These are phyloP conservation scores for Halcyon smyrnensis DNA, from an alignment of 2,797 vertebrate genomes.

Conservation along the genomic window DNA sequence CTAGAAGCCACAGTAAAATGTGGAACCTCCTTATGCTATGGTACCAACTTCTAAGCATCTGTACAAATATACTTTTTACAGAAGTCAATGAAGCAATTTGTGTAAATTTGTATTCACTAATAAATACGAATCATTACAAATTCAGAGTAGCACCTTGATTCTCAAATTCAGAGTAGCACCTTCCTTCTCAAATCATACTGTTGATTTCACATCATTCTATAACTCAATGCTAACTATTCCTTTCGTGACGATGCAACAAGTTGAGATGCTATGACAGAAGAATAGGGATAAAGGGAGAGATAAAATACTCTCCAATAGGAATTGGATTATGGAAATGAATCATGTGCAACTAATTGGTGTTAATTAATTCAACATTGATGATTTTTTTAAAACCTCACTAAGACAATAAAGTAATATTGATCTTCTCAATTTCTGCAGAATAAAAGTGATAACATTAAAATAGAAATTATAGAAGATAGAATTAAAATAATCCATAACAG, in stretches of 20 bases:
- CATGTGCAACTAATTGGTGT: not conserved
- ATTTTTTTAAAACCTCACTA: not conserved
- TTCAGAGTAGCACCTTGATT: not conserved
- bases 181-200: not conserved
- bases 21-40: not conserved
- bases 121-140: not conserved
- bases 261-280: not conserved
- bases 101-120: not conserved
- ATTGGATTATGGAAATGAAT: not conserved
- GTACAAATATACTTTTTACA: not conserved
- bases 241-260: not conserved
- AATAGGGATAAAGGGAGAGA: not conserved
- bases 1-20: not conserved
- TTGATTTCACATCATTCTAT: not conserved
- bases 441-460: not conserved
- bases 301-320: not conserved
- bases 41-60: not conserved
- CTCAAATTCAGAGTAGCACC: not conserved
- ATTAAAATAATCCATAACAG: conserved; percentile 11
- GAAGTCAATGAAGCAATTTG: not conserved
- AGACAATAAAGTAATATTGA: not conserved
- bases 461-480: not conserved
- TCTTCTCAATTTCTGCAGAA: not conserved
- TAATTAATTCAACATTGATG: not conserved
- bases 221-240: not conserved